Percentiles rank a stretch among this genome's conserved stretches.
Evolutionary conservation across 2,797 vertebrate species (phyloP).

Genomic region (Pelochelys cantorii): DNA sequence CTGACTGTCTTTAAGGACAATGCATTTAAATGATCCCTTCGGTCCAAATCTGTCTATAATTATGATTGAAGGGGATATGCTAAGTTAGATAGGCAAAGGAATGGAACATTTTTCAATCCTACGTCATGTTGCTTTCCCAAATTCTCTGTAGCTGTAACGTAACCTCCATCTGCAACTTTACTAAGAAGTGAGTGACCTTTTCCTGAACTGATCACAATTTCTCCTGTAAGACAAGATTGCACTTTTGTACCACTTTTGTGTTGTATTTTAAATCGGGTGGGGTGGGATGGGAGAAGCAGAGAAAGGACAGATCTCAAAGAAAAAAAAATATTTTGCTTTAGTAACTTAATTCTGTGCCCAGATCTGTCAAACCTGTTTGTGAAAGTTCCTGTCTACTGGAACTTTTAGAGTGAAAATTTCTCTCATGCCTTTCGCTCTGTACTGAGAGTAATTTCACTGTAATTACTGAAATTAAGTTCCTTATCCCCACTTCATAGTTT

Average conservation of each 20-base stretch:
- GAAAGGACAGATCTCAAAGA: background rate
- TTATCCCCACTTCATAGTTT: constrained; percentile 49
- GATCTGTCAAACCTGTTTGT: background rate
- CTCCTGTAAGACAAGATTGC: background rate
- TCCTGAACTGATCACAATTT: constrained; percentile 35
- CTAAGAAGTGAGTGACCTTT: constrained; percentile 56
- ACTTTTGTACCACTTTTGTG: constrained; percentile 28
- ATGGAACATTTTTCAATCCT: constrained; percentile 72
- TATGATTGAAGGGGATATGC: constrained; percentile 61
- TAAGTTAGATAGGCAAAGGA: constrained; percentile 67
- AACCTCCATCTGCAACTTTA: constrained; percentile 67
- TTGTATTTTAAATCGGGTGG: constrained; percentile 1
- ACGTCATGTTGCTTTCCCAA: constrained; percentile 48
- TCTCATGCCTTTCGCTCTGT: constrained; percentile 55
- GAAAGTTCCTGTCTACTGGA: constrained; percentile 42
- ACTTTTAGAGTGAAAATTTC: constrained; percentile 53
- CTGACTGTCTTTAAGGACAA: constrained; percentile 78
- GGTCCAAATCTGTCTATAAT: constrained; percentile 75
- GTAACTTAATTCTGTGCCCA: constrained; percentile 1
- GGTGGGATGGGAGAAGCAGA: background rate
- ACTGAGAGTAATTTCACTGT: constrained; percentile 60
- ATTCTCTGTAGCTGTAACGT: constrained; percentile 51
- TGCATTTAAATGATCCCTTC: constrained; percentile 70
- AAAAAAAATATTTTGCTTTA: constrained; percentile 18
- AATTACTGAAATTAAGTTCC: constrained; percentile 60